Base-by-base conservation (phyloP, 2,113 vertebrate species). In the Carassius gibelio region DNA sequence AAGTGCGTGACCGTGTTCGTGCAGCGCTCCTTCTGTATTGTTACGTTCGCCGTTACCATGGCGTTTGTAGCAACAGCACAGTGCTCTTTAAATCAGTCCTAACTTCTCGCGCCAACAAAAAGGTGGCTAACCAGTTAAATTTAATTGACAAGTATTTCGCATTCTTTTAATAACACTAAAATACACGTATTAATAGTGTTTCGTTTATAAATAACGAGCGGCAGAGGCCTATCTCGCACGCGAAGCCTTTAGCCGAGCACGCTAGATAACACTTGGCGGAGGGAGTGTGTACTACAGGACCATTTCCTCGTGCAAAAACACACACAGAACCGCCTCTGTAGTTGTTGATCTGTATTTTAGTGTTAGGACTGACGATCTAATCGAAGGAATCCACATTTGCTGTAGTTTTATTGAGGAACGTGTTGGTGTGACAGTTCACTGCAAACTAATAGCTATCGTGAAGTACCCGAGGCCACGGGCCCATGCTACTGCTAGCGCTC, bases 11-110 rank as follows among this genome's bases (percentile, higher is more conserved):
- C 75, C n/a, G 85, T 87, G 85, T 71, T 45, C 61, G 57, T 21
- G 15, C 57, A 30, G 52, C 76, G 74, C 83, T 74, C 71, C 64
- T 7, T 69, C 77, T 84, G 84, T 86, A 84, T 89, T 86, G 88
- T 86, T 91, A 84, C 74, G 75, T 87, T 87, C 55, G 57, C 85
- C 81, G 92, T 93, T 92, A 92, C 93, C 83, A 93, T 92, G 91
- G 91, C 57, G 88, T 83, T 86, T 79, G 23, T 14, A 64, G 59
- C 42, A 19, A 42, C 59, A 50, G 30, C 38, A 48, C 15, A 15
- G 61, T 8, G 45, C 26, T 21, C 21, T 84, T 77, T 34, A 36
- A 57, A 38, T 68, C 34, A 13, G 13, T 79, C 62, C 30, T 8
- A 48, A 38, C 2, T 59, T 57, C 30, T 59, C n/a, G 50, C 68